Conservation (phyloP, 1,140 invertebrate genomes). For the Drosophila grimshawi region DNA sequence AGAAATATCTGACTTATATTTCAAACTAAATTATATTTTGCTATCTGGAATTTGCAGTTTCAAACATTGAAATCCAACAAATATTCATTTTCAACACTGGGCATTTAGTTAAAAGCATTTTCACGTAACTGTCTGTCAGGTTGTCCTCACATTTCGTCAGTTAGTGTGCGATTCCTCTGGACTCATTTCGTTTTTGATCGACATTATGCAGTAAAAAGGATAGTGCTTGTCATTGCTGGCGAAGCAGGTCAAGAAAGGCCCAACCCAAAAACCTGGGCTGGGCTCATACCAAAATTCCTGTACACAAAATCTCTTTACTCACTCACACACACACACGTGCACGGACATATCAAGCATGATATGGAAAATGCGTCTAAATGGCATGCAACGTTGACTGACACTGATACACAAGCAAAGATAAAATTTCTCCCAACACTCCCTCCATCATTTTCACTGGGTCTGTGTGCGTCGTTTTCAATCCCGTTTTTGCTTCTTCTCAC, state of each 20-base stretch:
- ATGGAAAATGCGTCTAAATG: slow-evolving; percentile 38
- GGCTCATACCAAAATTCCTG: slow-evolving; percentile 13
- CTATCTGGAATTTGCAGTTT: too few species aligned
- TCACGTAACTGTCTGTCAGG: slow-evolving; percentile 16
- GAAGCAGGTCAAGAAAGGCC: slow-evolving; percentile 38
- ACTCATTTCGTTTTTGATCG: slow-evolving; percentile 16
- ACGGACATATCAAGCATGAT: not conserved
- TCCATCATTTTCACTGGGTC: not conserved
- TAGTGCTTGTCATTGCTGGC: slow-evolving; percentile 30
- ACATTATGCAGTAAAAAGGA: slow-evolving; percentile 9
- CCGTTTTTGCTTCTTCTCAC: not conserved
- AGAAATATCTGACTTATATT: too few species aligned
- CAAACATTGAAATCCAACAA: too few species aligned
- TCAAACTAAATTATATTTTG: too few species aligned
- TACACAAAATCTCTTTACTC: slow-evolving; percentile 23
- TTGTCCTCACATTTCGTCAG: slow-evolving; percentile 32
- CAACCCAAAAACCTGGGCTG: slow-evolving; percentile 16
- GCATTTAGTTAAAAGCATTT: slow-evolving; percentile 41
- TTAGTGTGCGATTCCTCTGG: slow-evolving; percentile 24
- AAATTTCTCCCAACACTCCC: slow-evolving; percentile 1
- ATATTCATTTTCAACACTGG: not conserved
- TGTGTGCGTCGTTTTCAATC: not conserved
- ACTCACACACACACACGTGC: slow-evolving; percentile 2
- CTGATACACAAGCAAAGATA: slow-evolving; percentile 16
- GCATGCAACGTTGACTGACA: slow-evolving; percentile 34